A percentile compares a stretch with the other conserved stretches of the same genome.
Conservation (phyloP, 2,888 invertebrate species). For the Augochlorella aurata region DNA sequence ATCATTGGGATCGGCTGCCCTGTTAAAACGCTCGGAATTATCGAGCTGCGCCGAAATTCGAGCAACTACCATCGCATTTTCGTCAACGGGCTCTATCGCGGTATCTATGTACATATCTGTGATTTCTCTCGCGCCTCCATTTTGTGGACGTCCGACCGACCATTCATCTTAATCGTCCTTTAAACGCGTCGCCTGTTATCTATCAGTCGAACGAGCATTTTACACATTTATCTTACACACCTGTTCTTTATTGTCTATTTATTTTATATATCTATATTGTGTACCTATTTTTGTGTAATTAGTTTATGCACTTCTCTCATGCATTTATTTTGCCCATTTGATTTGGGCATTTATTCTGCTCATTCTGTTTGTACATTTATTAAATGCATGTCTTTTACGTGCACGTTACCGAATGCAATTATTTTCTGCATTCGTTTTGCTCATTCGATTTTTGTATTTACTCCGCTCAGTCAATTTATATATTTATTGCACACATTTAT, state of each 20-base stretch:
- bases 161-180: constrained; percentile 17
- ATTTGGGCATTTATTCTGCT: background rate
- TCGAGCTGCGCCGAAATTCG: constrained; percentile 10
- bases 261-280: background rate
- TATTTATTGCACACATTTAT: background rate
- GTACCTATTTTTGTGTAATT: background rate
- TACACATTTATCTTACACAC: background rate
- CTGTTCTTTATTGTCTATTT: background rate
- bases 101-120: constrained; percentile 26
- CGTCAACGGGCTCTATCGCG: background rate
- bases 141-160: background rate
- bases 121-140: constrained; percentile 7
- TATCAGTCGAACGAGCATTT: background rate
- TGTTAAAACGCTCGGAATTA: constrained; percentile 27
- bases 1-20: background rate
- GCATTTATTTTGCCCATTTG: background rate
- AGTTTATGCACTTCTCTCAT: background rate
- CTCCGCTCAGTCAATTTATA: background rate
- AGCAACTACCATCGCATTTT: background rate
- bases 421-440: no score
- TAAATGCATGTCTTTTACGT: no score
- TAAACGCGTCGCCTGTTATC: background rate
- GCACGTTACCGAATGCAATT: no score
- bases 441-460: no score
- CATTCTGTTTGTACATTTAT: no score